Conservation (phyloP, 2,113 vertebrate genomes). For the Symphodus melops region DNA sequence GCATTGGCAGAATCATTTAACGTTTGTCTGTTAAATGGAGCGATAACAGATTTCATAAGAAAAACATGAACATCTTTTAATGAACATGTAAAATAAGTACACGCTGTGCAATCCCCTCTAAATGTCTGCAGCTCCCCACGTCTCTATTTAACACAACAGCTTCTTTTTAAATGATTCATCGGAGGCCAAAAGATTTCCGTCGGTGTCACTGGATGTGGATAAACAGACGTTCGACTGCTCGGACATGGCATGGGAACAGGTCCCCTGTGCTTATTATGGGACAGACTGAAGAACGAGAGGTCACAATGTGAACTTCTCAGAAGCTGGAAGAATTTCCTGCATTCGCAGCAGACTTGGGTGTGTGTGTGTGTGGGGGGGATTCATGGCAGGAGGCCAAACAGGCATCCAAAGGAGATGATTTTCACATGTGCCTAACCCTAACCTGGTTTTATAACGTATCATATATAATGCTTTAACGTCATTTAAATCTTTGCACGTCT, state of each 20-base stretch:
- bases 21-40: conserved; percentile 5
- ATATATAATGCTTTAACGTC: neutral
- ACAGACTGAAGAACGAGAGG: conserved; percentile 40
- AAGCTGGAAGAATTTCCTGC: conserved; percentile 62
- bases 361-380: conserved; percentile 41
- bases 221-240: conserved; percentile 32
- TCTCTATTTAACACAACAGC: neutral
- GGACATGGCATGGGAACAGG: conserved; percentile 62
- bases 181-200: conserved; percentile 10
- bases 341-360: conserved; percentile 20
- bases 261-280: conserved; percentile 22
- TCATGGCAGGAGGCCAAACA: conserved; percentile 34
- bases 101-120: neutral
- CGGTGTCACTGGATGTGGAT: conserved; percentile 32
- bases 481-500: neutral
- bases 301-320: conserved; percentile 66
- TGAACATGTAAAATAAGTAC: neutral
- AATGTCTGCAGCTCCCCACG: neutral
- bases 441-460: neutral
- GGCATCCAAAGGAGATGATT: neutral
- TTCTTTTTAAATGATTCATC: conserved; percentile 3
- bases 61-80: neutral
- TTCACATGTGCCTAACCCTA: neutral
- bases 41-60: conserved; percentile 2
- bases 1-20: conserved; percentile 16